Percentiles rank a stretch among this genome's conserved stretches.
These are phyloP conservation scores for Sepioteuthis lessoniana DNA, from an alignment of 2,888 invertebrate species.

Conservation along the genomic window DNA sequence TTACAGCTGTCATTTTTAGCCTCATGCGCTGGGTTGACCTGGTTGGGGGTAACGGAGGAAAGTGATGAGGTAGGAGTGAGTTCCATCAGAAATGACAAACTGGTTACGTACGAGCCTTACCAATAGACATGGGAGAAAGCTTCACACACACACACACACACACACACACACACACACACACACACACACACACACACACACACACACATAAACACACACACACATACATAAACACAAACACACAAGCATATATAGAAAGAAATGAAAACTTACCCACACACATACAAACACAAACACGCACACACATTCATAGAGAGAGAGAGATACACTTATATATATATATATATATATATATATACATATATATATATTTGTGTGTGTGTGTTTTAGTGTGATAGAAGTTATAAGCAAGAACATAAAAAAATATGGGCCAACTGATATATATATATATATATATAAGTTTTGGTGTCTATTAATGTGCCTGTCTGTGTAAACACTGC, in stretches of 20 bases:
- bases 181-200: not conserved
- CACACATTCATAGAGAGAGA: no score
- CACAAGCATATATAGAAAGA: not conserved
- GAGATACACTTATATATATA: no score
- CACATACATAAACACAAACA: not conserved
- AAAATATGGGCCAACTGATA: no score
- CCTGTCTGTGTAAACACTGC: not conserved
- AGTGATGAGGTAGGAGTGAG: not conserved
- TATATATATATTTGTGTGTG: constrained; percentile 14
- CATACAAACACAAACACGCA: no score
- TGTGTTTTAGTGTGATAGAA: no score
- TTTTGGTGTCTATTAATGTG: not conserved
- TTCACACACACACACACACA: not conserved
- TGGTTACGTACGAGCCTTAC: no score
- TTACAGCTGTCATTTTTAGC: not conserved
- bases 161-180: not conserved
- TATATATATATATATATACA: no score
- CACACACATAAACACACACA: not conserved
- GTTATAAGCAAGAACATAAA: no score
- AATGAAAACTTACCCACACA: not conserved
- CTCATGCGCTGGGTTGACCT: not conserved
- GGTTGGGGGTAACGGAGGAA: not conserved
- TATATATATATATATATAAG: not conserved
- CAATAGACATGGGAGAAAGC: not conserved
- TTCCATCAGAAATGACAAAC: not conserved